Base-by-base conservation (phyloP, 2,113 vertebrate genomes). In the Rhynchomys soricoides region DNA sequence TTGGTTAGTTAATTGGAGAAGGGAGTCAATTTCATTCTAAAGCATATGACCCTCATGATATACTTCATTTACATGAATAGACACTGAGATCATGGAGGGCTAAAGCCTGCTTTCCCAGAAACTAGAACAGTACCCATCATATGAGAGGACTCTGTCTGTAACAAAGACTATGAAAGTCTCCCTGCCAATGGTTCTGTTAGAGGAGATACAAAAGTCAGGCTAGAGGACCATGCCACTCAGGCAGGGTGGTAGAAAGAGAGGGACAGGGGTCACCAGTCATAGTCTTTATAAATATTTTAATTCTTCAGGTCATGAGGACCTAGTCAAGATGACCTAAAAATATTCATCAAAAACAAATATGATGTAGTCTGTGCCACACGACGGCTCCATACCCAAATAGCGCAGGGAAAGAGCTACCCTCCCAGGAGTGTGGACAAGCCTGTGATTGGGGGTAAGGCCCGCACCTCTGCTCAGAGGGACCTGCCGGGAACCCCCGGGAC, bases 261-360 rank as follows among this genome's bases (percentile, higher is more conserved):
- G 31, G 26, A 6, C 8, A 50, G 34, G 3, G 0, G 4, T 40
- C 16, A 50, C 31, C 26, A 40, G 48, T 62, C 59, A 78, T 4
- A 5, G 2, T 43, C 22, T 89, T 57, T 21, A n/a, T 24, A 45
- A 0, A 81, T 24, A 81, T 9, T 95, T 93, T 29, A 79, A 96
- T 43, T 78, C 62, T 91, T 92, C 22, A 55, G 55, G 31, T 88
- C 43, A 71, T 70, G 78, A 90, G 89, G 21, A 19, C n/a, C 34
- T 79, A 86, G 78, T 81, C 19, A 97, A 88, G 50, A 90, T 93
- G 29, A 82, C 34, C 82, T 37, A 55, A 78, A 78, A 55, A 31
- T n/a, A 79, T 55, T 19, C 21, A 70, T n/a, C 34, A 45, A 85
- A 88, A 93, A 85, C 19, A 90, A 75, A 73, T 40, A 57, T 62